Percentiles rank a stretch among this genome's conserved stretches.
Evolutionary conservation across 2,113 vertebrate genomes (phyloP).

Genomic region (Pelodiscus sinensis): DNA sequence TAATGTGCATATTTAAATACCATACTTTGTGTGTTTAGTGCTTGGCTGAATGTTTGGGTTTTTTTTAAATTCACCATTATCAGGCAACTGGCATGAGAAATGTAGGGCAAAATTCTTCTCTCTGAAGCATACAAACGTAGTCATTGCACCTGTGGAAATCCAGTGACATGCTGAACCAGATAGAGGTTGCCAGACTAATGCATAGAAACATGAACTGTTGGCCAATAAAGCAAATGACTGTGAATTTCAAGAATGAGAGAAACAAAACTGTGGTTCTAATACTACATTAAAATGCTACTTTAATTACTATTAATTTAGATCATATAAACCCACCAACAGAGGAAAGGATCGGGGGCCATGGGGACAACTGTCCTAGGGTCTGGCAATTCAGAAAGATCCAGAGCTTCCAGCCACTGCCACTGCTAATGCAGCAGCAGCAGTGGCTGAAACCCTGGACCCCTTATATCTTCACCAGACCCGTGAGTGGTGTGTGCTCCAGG

Average conservation of each 20-base stretch:
- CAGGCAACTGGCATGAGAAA: conserved; percentile 6
- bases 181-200: neutral
- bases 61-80: conserved; percentile 9
- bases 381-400: too few relatives aligned
- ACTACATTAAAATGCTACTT: neutral
- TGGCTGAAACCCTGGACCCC: too few relatives aligned
- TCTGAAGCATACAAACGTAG: neutral
- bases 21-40: neutral
- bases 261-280: neutral
- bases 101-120: neutral
- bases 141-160: neutral
- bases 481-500: too few relatives aligned
- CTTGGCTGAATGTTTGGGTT: neutral
- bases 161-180: neutral
- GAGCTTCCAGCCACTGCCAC: too few relatives aligned
- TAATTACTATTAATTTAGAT: neutral
- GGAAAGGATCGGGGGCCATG: too few relatives aligned
- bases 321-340: too few relatives aligned
- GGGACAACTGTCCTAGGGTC: too few relatives aligned
- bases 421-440: too few relatives aligned
- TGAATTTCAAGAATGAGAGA: neutral
- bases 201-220: neutral
- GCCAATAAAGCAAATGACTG: neutral
- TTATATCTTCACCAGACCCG: too few relatives aligned
- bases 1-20: neutral